phyloP scores from a whole-genome alignment of 2,113 vertebrate genomes.

The Calidris pygmaea region DNA sequence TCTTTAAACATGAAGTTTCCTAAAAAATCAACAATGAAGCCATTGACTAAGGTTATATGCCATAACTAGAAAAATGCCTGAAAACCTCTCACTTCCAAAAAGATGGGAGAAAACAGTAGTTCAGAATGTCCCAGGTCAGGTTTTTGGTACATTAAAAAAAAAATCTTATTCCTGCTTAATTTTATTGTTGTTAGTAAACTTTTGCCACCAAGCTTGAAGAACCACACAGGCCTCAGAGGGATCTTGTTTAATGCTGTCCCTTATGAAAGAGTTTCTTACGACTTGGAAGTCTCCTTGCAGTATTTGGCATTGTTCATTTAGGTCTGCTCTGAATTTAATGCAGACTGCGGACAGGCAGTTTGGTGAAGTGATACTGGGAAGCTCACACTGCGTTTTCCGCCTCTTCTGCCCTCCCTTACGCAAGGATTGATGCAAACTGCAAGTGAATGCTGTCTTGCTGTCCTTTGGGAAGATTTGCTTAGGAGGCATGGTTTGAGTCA shows the following conservation, averaged over 20 bases:
- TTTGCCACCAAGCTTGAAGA: neutral
- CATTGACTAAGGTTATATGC: neutral
- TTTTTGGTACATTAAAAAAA: neutral
- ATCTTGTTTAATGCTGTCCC: neutral
- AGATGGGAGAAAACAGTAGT: neutral
- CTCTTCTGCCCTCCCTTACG: neutral
- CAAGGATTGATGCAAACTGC: neutral
- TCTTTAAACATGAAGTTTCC: neutral
- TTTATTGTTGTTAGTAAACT: neutral
- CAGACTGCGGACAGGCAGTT: neutral
- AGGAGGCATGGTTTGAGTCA: constrained; percentile 5
- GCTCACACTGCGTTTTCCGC: neutral
- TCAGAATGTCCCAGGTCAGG: neutral
- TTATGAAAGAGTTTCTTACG: neutral
- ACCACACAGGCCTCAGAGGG: neutral
- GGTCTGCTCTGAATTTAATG: constrained; percentile 4
- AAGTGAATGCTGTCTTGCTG: neutral
- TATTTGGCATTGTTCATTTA: neutral
- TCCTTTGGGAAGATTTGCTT: neutral
- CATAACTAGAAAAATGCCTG: neutral
- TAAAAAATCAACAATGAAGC: neutral
- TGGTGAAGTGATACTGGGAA: neutral
- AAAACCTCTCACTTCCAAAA: neutral
- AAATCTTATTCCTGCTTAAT: neutral
- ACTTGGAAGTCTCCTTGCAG: neutral